These are phyloP conservation scores for Helicoverpa armigera DNA, from an alignment of 1,140 invertebrate species.

Conservation along the genomic window DNA sequence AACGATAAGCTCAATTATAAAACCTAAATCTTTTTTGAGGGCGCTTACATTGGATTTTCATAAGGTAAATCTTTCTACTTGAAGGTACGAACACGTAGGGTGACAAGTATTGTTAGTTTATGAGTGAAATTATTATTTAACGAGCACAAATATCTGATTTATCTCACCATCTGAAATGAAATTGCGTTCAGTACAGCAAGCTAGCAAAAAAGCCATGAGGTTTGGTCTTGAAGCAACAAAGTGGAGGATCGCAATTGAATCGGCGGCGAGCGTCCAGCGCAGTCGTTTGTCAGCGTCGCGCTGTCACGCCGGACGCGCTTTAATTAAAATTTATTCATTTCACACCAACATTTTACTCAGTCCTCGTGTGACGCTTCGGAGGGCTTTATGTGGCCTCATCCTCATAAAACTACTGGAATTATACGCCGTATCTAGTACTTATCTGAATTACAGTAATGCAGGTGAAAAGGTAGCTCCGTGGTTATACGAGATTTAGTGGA, in stretches of 20 bases:
- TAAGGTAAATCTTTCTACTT: too few relatives aligned
- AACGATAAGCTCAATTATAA: neutral
- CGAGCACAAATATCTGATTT: too few relatives aligned
- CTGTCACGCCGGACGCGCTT: constrained; percentile 19
- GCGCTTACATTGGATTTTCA: too few relatives aligned
- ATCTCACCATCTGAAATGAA: too few relatives aligned
- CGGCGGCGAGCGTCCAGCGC: constrained; percentile 4
- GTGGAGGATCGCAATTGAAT: neutral
- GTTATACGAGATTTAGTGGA: neutral
- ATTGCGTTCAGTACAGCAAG: too few relatives aligned
- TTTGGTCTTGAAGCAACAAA: constrained; percentile 12
- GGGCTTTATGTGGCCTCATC: constrained; percentile 20
- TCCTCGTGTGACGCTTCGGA: constrained; percentile 12
- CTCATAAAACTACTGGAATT: constrained; percentile 12
- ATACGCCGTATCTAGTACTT: neutral
- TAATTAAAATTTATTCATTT: constrained; percentile 44
- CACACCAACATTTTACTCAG: constrained; percentile 22
- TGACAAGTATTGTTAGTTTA: too few relatives aligned
- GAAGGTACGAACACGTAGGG: too few relatives aligned
- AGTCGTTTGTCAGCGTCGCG: constrained; percentile 37
- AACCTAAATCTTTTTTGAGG: neutral
- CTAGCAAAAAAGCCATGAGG: neutral
- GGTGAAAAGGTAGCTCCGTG: neutral
- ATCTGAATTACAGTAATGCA: constrained; percentile 9
- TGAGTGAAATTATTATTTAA: too few relatives aligned